Evolutionary conservation across 2,888 invertebrate genomes (phyloP).

Genomic region (Altica lythri): DNA sequence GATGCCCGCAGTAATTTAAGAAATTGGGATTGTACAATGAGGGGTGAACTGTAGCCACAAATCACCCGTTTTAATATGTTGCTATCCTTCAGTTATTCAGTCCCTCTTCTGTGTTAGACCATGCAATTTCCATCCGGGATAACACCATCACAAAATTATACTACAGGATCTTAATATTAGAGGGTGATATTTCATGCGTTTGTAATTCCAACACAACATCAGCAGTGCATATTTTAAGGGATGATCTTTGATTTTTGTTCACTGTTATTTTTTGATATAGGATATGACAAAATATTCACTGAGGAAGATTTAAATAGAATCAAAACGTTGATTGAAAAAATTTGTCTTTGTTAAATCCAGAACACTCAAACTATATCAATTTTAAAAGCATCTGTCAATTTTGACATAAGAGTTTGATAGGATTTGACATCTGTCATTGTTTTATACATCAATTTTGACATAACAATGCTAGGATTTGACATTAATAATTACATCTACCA

Average conservation of each 20-base stretch:
- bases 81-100: slow-evolving; percentile 36
- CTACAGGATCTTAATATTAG: slow-evolving; percentile 23
- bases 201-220: slow-evolving; percentile 5
- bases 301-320: too few relatives aligned
- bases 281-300: too few relatives aligned
- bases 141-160: slow-evolving; percentile 14
- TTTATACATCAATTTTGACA: too few relatives aligned
- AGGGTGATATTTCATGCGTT: slow-evolving; percentile 19
- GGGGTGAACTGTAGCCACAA: slow-evolving; percentile 45
- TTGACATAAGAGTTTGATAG: too few relatives aligned
- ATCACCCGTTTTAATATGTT: slow-evolving; percentile 49
- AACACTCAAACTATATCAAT: too few relatives aligned
- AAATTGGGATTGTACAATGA: slow-evolving; percentile 30
- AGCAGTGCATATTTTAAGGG: slow-evolving; percentile 11
- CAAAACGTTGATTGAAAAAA: too few relatives aligned
- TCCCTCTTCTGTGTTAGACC: not conserved
- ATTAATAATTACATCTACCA: too few relatives aligned
- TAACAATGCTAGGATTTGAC: too few relatives aligned
- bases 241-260: not conserved
- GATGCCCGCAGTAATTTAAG: slow-evolving; percentile 15
- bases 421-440: too few relatives aligned
- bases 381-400: too few relatives aligned
- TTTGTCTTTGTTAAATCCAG: too few relatives aligned
- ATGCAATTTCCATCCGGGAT: slow-evolving; percentile 7
- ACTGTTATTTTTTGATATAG: too few relatives aligned